Base-by-base conservation (phyloP, 2,888 invertebrate genomes). In the Apotomis turbidana region DNA sequence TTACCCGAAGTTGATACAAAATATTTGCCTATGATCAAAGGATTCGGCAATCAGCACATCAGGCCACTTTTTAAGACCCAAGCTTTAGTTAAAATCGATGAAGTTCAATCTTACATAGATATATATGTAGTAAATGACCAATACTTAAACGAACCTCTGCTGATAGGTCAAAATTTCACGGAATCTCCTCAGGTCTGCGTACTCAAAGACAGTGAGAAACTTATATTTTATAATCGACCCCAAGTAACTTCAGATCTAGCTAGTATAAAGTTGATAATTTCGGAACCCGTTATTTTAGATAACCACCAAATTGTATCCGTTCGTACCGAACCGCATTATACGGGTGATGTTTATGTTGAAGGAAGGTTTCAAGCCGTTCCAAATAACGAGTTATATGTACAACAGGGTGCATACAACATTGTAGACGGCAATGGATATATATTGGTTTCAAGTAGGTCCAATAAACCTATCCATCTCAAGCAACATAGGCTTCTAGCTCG, bases 331-430 rank as follows among this genome's bases (percentile, higher is more conserved):
- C n/a, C 27, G 8, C 15, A 27, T 27, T 62, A 51, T 15, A 62
- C 62, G n/a, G 51, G 62, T 51, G 62, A 51, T 12, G 36, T 62
- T 49, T 62, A 62, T 36, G 51, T 62, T 27, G 62, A 51, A 12
- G 62, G 62, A 8, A 44, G 51, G 51, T n/a, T n/a, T 51, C 44
- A 44, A 51, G 13, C 44, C 12, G 12, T 44, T 44, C 62, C 62
- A 51, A 12, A 36, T n/a, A 51, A 62, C 12, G 62, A 62, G 36
- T 51, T 44, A 36, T 62, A 62, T 36, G n/a, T 62, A 44, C 62
- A 62, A n/a, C 62, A 62, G 36, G 62, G 62, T 6, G 51, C 27
- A 4, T 62, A 51, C 12, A 62, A 27, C 12, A 27, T 62, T 27
- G 27, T 62, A 12, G 13, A 62, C 8, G 62, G 62, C 51, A 36